phyloP scores from a whole-genome alignment of 2,888 invertebrate species.

The Cheiracanthium punctorium region DNA sequence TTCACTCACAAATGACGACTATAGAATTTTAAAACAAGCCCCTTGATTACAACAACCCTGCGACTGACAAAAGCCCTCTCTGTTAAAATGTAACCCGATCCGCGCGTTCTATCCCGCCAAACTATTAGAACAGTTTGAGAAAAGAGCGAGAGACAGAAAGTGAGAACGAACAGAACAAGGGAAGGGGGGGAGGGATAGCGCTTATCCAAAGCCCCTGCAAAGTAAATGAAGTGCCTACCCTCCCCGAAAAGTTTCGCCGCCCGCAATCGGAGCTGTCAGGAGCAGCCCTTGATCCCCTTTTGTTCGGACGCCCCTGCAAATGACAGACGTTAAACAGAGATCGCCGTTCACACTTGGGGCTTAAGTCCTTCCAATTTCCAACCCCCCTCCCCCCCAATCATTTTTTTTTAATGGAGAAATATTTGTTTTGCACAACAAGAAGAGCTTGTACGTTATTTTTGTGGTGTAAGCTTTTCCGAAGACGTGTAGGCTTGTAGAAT shows the following conservation, averaged over 20 bases:
- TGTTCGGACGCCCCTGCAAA: neutral
- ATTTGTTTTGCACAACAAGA: too few relatives aligned
- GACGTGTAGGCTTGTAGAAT: too few relatives aligned
- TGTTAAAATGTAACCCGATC: neutral
- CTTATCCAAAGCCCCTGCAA: neutral
- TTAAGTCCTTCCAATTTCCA: neutral
- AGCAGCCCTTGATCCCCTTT: neutral
- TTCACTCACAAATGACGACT: too few relatives aligned
- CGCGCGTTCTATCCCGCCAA: too few relatives aligned
- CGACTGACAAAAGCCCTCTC: neutral
- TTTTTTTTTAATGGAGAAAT: too few relatives aligned
- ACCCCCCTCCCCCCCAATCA: too few relatives aligned
- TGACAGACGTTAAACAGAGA: neutral
- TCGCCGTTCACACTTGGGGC: neutral
- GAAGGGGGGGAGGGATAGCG: neutral
- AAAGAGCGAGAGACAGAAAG: neutral
- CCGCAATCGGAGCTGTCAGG: neutral
- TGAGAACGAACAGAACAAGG: neutral
- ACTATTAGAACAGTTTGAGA: neutral
- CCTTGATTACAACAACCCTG: too few relatives aligned
- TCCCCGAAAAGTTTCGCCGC: neutral
- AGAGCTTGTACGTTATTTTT: too few relatives aligned
- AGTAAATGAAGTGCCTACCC: neutral
- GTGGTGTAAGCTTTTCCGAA: too few relatives aligned
- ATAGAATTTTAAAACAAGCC: too few relatives aligned